Evolutionary conservation across 2,888 invertebrate species (phyloP).

Genomic region (Loripinus fragilis): DNA sequence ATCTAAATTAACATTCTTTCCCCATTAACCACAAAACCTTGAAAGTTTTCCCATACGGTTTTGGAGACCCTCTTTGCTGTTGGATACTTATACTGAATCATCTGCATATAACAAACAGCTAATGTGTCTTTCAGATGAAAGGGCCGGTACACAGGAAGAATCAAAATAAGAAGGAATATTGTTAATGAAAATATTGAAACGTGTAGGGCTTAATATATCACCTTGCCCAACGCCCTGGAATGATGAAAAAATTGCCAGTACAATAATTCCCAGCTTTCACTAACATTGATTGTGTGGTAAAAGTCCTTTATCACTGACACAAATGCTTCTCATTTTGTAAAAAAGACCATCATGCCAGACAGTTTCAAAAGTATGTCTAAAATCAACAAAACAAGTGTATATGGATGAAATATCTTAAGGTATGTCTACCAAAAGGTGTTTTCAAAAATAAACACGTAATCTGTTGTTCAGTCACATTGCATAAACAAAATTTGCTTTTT

Average conservation of each 20-base stretch:
- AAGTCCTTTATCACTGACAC: neutral
- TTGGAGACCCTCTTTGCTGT: neutral
- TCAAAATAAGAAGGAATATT: conserved; percentile 9
- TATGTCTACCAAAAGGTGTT: neutral
- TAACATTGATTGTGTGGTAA: neutral
- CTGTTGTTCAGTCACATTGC: neutral
- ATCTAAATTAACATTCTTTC: neutral
- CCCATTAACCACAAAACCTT: neutral
- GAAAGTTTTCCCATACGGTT: neutral
- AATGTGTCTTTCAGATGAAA: neutral
- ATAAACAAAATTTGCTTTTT: neutral
- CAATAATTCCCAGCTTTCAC: neutral
- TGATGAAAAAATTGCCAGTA: neutral
- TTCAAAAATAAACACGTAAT: neutral
- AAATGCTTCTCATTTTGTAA: too few relatives aligned
- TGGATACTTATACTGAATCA: neutral
- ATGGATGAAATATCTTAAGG: neutral
- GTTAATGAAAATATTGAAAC: conserved; percentile 18
- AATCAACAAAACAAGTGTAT: neutral
- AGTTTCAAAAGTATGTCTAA: too few relatives aligned
- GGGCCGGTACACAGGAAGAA: neutral
- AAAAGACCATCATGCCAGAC: too few relatives aligned
- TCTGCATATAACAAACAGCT: conserved; percentile 26
- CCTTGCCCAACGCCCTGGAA: conserved; percentile 19
- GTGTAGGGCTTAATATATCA: conserved; percentile 19